These are phyloP conservation scores for Mesoclemmys tuberculata DNA, from an alignment of 2,113 vertebrate genomes.

Conservation along the genomic window DNA sequence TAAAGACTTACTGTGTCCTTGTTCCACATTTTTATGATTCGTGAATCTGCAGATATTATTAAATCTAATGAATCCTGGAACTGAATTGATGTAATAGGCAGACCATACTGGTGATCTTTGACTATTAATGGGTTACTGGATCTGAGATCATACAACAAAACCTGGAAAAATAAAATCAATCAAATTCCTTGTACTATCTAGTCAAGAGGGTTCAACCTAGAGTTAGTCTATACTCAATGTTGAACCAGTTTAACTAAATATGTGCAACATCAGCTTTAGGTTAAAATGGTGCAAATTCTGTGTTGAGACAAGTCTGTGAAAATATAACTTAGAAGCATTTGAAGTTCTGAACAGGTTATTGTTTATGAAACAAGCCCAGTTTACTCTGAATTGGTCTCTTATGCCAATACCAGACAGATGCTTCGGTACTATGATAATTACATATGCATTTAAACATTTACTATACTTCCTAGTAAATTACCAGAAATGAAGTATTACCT, in stretches of 20 bases:
- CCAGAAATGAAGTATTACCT: fast-evolving
- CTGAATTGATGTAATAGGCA: constrained; percentile 92
- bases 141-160: constrained; percentile 95
- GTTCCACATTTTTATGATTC: constrained; percentile 98
- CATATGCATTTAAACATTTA: background rate
- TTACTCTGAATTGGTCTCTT: background rate
- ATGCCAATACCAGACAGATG: background rate
- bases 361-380: background rate
- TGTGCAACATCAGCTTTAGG: background rate
- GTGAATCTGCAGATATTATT: constrained; percentile 92
- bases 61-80: constrained; percentile 91
- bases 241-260: background rate
- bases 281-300: background rate
- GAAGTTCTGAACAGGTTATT: background rate
- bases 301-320: background rate
- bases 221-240: background rate
- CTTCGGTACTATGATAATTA: background rate
- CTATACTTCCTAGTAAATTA: background rate
- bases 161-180: constrained; percentile 72
- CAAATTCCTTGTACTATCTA: background rate
- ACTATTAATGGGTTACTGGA: constrained; percentile 90
- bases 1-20: constrained; percentile 86
- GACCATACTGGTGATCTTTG: constrained; percentile 95
- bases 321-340: background rate
- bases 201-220: background rate